Percentiles rank a stretch among this genome's conserved stretches.
These are phyloP conservation scores for Eubasilissa splendida DNA, from an alignment of 2,888 invertebrate species.

Conservation along the genomic window DNA sequence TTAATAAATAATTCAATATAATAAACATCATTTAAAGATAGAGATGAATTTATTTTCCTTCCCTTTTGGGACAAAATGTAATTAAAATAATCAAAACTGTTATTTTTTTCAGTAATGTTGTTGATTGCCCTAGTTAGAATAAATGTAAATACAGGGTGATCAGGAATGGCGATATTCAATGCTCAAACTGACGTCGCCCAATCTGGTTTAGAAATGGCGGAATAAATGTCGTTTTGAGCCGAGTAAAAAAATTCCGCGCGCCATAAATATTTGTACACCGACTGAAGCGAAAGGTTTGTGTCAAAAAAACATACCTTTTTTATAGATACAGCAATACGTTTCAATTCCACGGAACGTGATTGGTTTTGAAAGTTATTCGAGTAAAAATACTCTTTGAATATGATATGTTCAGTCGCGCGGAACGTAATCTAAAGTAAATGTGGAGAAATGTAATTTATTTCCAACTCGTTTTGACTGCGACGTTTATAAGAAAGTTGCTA, in stretches of 20 bases:
- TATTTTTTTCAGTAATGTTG: not conserved
- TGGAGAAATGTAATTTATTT: too few relatives aligned
- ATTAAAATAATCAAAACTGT: not conserved
- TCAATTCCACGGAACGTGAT: not conserved
- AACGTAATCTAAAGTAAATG: too few relatives aligned
- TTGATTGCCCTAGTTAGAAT: not conserved
- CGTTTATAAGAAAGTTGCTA: too few relatives aligned
- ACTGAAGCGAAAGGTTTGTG: constrained; percentile 1
- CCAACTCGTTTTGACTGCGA: too few relatives aligned
- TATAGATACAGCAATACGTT: not conserved
- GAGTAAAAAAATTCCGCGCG: not conserved
- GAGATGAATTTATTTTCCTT: not conserved
- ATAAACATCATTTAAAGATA: too few relatives aligned
- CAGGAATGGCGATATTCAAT: too few relatives aligned
- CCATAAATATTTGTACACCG: not conserved
- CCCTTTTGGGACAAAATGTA: not conserved
- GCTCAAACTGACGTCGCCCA: not conserved
- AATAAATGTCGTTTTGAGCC: constrained; percentile 8
- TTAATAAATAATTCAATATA: too few relatives aligned
- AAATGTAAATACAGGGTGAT: not conserved
- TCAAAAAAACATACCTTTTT: constrained; percentile 1
- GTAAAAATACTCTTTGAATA: too few relatives aligned
- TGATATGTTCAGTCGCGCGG: too few relatives aligned
- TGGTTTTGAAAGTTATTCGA: not conserved
- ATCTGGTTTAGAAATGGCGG: not conserved